phyloP scores from a whole-genome alignment of 2,888 invertebrate species.

The Vesta saturnalis region DNA sequence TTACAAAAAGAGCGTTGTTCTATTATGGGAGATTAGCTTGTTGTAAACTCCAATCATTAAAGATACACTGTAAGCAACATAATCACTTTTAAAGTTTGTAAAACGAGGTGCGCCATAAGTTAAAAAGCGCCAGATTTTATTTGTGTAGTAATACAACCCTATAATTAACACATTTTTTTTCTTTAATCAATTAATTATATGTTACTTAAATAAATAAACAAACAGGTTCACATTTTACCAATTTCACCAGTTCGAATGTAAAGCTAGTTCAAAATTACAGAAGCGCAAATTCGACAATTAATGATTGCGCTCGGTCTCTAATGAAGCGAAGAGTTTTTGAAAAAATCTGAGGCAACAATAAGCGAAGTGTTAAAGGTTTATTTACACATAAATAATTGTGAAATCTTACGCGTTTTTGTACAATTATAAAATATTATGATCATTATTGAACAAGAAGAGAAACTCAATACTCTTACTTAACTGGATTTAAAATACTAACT shows the following conservation, averaged over 20 bases:
- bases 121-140: too few species aligned
- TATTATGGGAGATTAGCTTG: slow-evolving; percentile 37
- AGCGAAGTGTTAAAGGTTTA: slow-evolving; percentile 3
- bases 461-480: neutral
- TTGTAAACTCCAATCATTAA: slow-evolving; percentile 16
- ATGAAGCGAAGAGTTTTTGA: neutral
- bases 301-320: neutral
- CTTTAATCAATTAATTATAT: too few species aligned
- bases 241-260: too few species aligned
- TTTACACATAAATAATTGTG: neutral
- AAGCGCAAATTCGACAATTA: too few species aligned
- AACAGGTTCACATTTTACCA: too few species aligned
- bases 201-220: neutral
- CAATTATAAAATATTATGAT: neutral
- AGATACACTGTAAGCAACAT: too few species aligned
- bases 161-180: too few species aligned
- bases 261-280: neutral
- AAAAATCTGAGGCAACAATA: neutral
- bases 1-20: slow-evolving; percentile 50
- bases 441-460: neutral
- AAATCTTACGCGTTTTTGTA: neutral
- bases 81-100: too few species aligned
- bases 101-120: too few species aligned
- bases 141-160: too few species aligned
- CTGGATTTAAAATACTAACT: slow-evolving; percentile 64